These are phyloP conservation scores for Poeciliopsis prolifica DNA, from an alignment of 2,113 vertebrate species.

Conservation along the genomic window DNA sequence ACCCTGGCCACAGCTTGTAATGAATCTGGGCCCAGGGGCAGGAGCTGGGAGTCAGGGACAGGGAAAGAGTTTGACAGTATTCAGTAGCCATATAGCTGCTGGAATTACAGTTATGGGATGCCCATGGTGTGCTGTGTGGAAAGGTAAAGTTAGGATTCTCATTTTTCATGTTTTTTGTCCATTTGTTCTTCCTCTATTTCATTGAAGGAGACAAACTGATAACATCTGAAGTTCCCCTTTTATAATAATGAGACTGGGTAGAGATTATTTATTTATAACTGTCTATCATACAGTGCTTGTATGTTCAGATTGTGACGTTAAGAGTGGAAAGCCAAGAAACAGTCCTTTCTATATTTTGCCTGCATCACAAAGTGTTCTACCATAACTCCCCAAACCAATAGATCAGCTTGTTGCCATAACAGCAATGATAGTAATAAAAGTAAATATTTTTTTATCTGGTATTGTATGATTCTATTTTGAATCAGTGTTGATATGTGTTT, in stretches of 20 bases:
- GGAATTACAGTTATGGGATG: constrained; percentile 47
- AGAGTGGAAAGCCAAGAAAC: too few species aligned
- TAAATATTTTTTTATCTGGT: too few species aligned
- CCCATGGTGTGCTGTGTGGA: constrained; percentile 1
- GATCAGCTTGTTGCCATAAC: too few species aligned
- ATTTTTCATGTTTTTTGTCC: constrained; percentile 8
- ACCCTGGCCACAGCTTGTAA: constrained; percentile 81
- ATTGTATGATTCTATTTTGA: too few species aligned
- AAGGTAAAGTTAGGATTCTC: background rate
- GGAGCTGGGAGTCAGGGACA: constrained; percentile 62
- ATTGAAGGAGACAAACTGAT: background rate
- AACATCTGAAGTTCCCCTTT: constrained; percentile 1
- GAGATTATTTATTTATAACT: background rate
- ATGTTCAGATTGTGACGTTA: background rate
- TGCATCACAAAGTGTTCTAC: too few species aligned
- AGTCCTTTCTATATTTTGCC: too few species aligned
- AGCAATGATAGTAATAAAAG: too few species aligned
- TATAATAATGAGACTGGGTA: background rate
- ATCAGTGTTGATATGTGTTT: too few species aligned
- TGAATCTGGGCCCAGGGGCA: constrained; percentile 79
- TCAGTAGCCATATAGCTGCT: constrained; percentile 51
- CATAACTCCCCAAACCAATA: too few species aligned
- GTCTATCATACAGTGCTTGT: background rate
- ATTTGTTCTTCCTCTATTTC: constrained; percentile 5
- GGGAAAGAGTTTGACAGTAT: constrained; percentile 58